phyloP scores from a whole-genome alignment of 2,888 invertebrate species.

The Polyommatus icarus region DNA sequence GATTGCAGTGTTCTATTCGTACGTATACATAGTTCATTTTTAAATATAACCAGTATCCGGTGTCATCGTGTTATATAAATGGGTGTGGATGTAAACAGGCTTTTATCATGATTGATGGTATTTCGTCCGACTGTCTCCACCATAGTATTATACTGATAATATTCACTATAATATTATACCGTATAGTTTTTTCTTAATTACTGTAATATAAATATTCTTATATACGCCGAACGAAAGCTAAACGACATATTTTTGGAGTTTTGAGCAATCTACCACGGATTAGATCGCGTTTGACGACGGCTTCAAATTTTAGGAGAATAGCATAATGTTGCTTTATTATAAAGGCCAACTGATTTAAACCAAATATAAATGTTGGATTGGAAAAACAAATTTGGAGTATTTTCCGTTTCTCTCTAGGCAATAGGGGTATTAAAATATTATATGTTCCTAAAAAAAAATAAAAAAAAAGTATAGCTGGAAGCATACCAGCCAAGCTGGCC shows the following conservation, averaged over 20 bases:
- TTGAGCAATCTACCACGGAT: too few relatives aligned
- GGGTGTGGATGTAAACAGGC: slow-evolving; percentile 39
- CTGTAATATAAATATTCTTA: too few relatives aligned
- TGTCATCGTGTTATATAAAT: slow-evolving; percentile 48
- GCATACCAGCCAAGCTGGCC: too few relatives aligned
- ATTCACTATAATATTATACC: too few relatives aligned
- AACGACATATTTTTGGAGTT: too few relatives aligned
- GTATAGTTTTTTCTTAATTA: neutral
- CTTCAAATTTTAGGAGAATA: neutral
- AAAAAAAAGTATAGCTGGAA: too few relatives aligned
- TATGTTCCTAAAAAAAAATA: too few relatives aligned
- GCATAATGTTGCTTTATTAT: too few relatives aligned
- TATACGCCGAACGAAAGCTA: too few relatives aligned
- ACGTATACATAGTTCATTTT: slow-evolving; percentile 62
- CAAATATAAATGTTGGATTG: neutral
- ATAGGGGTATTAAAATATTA: neutral
- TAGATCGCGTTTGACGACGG: neutral
- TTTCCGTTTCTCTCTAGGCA: neutral
- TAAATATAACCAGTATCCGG: slow-evolving; percentile 68
- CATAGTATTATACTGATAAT: neutral
- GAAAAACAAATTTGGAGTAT: neutral
- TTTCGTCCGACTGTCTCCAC: slow-evolving; percentile 31
- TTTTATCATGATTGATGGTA: slow-evolving; percentile 45
- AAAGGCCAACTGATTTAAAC: neutral
- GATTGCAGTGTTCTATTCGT: slow-evolving; percentile 46